Evolutionary conservation across 64 coral and sea anemone genomes (phyloP).

Genomic region (Stylophora pistillata): DNA sequence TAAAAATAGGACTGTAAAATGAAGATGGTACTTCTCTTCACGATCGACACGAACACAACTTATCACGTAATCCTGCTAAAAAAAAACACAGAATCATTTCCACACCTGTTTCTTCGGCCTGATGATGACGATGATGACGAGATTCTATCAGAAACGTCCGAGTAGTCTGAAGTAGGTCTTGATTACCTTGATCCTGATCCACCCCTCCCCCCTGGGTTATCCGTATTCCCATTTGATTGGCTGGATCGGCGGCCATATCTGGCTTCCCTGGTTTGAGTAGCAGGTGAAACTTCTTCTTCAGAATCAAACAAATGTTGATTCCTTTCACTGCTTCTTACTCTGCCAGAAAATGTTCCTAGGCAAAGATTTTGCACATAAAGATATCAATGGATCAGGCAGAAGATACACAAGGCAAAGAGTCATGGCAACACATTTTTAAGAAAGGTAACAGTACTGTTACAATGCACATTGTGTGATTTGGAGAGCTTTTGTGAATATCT

Average conservation of each 20-base stretch:
- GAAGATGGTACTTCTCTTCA: too few species aligned
- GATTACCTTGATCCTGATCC: conserved; percentile 20
- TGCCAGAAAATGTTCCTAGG: conserved; percentile 20
- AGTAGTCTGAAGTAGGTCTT: conserved; percentile 14
- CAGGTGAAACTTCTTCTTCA: conserved; percentile 52
- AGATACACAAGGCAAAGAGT: too few species aligned
- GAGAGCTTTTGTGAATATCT: too few species aligned
- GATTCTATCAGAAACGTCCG: conserved; percentile 51
- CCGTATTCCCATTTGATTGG: conserved; percentile 18
- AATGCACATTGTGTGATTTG: too few species aligned
- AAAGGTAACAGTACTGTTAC: too few species aligned
- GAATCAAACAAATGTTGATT: conserved; percentile 38
- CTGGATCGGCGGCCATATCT: conserved; percentile 72
- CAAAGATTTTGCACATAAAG: background rate
- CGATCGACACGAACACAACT: background rate
- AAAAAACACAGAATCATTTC: background rate
- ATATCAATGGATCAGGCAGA: too few species aligned
- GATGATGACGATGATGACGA: conserved; percentile 59
- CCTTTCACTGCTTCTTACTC: conserved; percentile 45
- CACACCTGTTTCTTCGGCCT: conserved; percentile 35
- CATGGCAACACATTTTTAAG: too few species aligned
- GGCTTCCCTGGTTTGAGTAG: conserved; percentile 37
- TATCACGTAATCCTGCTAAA: too few species aligned
- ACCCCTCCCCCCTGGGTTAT: background rate
- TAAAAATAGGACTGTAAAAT: too few species aligned